Base-by-base conservation (phyloP, 2,888 invertebrate genomes). In the Sphecodes monilicornis region DNA sequence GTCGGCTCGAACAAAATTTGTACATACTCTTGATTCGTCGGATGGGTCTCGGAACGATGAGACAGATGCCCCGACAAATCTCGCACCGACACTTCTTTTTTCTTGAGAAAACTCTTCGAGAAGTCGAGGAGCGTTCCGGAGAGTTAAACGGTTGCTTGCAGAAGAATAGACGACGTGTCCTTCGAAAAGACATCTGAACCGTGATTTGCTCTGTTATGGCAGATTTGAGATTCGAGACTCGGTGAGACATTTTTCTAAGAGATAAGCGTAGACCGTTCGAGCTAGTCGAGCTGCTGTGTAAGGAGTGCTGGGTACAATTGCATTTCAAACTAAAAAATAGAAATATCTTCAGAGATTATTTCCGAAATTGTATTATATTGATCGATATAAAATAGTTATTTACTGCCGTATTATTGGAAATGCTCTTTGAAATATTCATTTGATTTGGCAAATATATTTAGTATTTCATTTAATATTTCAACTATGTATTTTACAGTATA, bases 201-300 rank as follows among this genome's bases (percentile, higher is more conserved):
- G 29, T 29, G 64, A 64, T 10, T 76, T n/a, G 50, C 29, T 72
- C 72, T 43, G 66, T 32, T 64, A 29, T 13, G 50, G 26, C 41
- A 32, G 50, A 66, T 43, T 50, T 13, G n/a, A 39, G 71, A 26
- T 41, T 50, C 60, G 32, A 36, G 70, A 36, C 41, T 80, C 64
- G 72, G 76, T 57, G 70, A 80, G 60, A 57, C 29, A n/a, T 69
- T 74, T 57, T 16, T 64, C 54, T 64, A 39, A 22, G 41, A 72
- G 32, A 76, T 57, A 75, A 71, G 26, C 41, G 73, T 77, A 82
- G 70, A 86, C 69, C 80, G 76, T 76, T 88, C 76, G 77, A 84
- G 74, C 84, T 89, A 89, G 87, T 88, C 89, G 85, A 86, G 82
- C 77, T 79, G 60, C 72, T 81, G 77, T 60, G 60, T 60, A 60